Base-by-base conservation (phyloP, 30 jellyfish, hydroid and myxozoan species). In the Turritopsis dohrnii region DNA sequence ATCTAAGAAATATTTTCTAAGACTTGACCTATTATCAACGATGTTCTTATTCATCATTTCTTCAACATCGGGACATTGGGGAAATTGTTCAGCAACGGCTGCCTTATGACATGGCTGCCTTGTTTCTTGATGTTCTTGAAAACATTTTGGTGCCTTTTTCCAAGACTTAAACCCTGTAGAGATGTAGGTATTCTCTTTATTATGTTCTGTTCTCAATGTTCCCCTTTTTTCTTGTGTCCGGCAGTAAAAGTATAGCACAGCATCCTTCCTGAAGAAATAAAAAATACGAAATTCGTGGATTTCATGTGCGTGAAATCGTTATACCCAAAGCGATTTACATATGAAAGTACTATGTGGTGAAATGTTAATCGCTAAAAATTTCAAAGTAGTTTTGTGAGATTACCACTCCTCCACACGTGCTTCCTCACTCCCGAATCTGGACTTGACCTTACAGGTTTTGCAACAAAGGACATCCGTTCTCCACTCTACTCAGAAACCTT, bases 141-240 rank as follows among this genome's bases (percentile, higher is more conserved):
- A 74, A 13, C 66, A 74, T 30, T 74, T n/a, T 3, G 83, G 83
- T 1, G 83, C 83, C n/a, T 30, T 74, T 74, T 66, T n/a, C 41
- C 83, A 41, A 41, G 5, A 3, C 13, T 5, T 3, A 41, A 41
- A 41, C 13, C 60, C 60, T 41, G 9, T 41, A 3, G 60, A 41
- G 60, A 41, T 41, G 13, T 41, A 41, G 60, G 60, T 13, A 13
- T 41, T 5, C 5, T 41, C 60, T 13, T 41, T 41, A 13, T 41
- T 41, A 3, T 5, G 9, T 41, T 41, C 9, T 3, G 5, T 13
- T 13, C 13, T 41, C 60, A 41, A 13, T 3, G 5, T 41, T 13
- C 5, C 13, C 5, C 60, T 5, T 41, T 41, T 41, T 41, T 41
- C 60, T 41, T 41, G 9, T 41, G 9, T 41, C 9, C 13, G 60